Evolutionary conservation across 2,888 invertebrate species (phyloP).

Genomic region (Drosophila dives): DNA sequence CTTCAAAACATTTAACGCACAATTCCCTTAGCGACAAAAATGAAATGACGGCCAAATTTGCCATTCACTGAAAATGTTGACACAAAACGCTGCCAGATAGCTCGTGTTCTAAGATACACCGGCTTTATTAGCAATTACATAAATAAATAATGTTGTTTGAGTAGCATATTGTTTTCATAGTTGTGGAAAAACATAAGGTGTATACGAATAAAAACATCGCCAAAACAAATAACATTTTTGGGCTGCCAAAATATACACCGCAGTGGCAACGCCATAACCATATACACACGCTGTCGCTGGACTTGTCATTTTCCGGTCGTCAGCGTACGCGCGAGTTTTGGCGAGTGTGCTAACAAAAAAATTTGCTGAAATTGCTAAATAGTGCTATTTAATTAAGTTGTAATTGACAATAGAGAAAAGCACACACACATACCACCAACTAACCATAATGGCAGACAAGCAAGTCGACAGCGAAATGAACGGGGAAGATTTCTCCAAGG

Average conservation of each 20-base stretch:
- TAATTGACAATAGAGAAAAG: conserved; percentile 56
- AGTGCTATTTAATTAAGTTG: conserved; percentile 62
- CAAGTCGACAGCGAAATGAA: conserved; percentile 89
- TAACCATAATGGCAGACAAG: conserved; percentile 86
- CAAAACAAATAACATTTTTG: conserved; percentile 1
- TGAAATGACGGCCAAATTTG: neutral
- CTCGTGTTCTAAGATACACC: neutral
- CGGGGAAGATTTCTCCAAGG: conserved; percentile 92
- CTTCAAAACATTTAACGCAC: neutral
- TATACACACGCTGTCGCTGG: conserved; percentile 71
- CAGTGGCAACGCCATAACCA: conserved; percentile 62
- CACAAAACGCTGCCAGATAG: conserved; percentile 24
- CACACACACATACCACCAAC: conserved; percentile 32
- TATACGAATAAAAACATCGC: neutral
- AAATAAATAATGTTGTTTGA: neutral
- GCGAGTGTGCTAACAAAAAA: conserved; percentile 70
- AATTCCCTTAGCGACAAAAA: neutral
- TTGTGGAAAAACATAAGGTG: no score
- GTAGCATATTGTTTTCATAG: neutral
- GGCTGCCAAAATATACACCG: neutral
- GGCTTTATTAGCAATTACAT: neutral
- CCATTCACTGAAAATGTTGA: conserved; percentile 2
- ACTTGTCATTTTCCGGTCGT: conserved; percentile 84
- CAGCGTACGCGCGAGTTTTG: conserved; percentile 80
- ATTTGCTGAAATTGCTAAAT: conserved; percentile 45